These are phyloP conservation scores for Hyles lineata DNA, from an alignment of 2,888 invertebrate species.

Conservation along the genomic window DNA sequence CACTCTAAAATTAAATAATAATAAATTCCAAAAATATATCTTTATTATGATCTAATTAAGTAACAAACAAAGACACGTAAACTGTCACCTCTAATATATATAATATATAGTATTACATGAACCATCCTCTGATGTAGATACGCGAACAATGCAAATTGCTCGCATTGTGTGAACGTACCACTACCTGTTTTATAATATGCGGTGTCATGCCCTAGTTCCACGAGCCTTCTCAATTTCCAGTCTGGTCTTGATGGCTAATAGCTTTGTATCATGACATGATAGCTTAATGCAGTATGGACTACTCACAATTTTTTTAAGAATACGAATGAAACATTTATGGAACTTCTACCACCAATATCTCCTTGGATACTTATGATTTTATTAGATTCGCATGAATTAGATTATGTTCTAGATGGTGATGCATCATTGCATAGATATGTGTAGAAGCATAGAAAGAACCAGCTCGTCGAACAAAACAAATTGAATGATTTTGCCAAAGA, in stretches of 20 bases:
- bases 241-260: not conserved
- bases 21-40: too few relatives aligned
- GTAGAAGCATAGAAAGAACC: too few relatives aligned
- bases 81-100: too few relatives aligned
- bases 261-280: not conserved
- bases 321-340: not conserved
- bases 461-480: too few relatives aligned
- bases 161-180: not conserved
- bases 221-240: constrained; percentile 14
- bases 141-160: constrained; percentile 1
- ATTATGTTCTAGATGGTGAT: too few relatives aligned
- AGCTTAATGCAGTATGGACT: not conserved
- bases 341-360: too few relatives aligned
- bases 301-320: not conserved
- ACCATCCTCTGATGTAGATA: not conserved
- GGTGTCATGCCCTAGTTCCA: constrained; percentile 25
- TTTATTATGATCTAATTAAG: too few relatives aligned
- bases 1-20: too few relatives aligned
- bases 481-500: not conserved
- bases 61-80: too few relatives aligned
- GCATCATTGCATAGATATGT: too few relatives aligned
- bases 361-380: too few relatives aligned
- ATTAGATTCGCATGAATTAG: too few relatives aligned
- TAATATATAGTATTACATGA: constrained; percentile 1
- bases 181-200: constrained; percentile 12